Percentiles rank a stretch among this genome's conserved stretches.
Evolutionary conservation across 2,888 invertebrate genomes (phyloP).

Genomic region (Callyntrura guangdongensis): DNA sequence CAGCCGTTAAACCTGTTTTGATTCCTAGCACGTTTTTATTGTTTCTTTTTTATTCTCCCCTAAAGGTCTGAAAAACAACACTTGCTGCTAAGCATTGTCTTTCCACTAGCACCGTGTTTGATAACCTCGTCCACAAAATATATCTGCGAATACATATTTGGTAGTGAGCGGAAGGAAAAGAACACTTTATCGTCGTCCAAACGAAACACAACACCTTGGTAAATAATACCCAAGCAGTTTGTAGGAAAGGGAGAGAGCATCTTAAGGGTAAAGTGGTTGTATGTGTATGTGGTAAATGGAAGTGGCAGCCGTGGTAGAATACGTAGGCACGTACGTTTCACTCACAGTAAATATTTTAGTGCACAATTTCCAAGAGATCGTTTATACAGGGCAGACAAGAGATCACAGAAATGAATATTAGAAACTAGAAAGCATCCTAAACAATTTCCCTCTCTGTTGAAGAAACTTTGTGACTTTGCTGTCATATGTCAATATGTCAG

Average conservation of each 20-base stretch:
- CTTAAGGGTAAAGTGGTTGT: neutral
- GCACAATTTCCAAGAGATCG: slow-evolving; percentile 68
- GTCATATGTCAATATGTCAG: slow-evolving; percentile 79
- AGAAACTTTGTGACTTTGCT: slow-evolving; percentile 52
- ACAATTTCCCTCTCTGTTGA: slow-evolving; percentile 58
- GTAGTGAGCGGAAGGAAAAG: neutral
- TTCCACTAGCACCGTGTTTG: neutral
- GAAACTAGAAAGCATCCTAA: slow-evolving; percentile 62
- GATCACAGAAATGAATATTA: slow-evolving; percentile 70
- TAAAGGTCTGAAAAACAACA: neutral
- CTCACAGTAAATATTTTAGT: slow-evolving; percentile 61
- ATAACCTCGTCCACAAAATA: neutral
- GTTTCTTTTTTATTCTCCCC: slow-evolving; percentile 16
- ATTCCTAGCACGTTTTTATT: slow-evolving; percentile 43
- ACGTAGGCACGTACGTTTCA: neutral
- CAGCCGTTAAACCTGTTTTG: neutral
- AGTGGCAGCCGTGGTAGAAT: neutral
- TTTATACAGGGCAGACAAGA: slow-evolving; percentile 49
- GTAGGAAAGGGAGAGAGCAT: neutral
- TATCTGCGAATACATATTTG: neutral
- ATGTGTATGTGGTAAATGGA: neutral
- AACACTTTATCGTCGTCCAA: neutral
- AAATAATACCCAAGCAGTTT: neutral
- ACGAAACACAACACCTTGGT: neutral
- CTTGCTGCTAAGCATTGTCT: neutral